These are phyloP conservation scores for Cephonodes hylas DNA, from an alignment of 2,888 invertebrate genomes.

Conservation along the genomic window DNA sequence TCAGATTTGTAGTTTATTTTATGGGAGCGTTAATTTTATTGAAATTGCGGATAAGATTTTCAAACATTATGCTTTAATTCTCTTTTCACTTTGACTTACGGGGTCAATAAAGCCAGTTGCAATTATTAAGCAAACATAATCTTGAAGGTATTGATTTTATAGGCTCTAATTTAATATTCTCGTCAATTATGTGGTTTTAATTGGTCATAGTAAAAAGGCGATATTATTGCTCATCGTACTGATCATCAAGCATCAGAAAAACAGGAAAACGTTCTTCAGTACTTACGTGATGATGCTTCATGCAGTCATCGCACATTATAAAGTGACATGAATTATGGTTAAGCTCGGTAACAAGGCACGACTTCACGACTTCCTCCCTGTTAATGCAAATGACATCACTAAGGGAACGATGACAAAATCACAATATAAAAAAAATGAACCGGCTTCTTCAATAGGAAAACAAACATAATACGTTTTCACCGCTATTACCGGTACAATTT, in stretches of 20 bases:
- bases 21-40: no score
- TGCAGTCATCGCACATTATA: constrained; percentile 11
- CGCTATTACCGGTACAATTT: no score
- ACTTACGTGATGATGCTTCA: neutral
- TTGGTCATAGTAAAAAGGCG: neutral
- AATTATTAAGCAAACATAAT: neutral
- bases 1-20: no score
- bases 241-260: neutral
- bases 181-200: neutral
- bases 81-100: no score
- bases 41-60: no score
- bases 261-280: neutral
- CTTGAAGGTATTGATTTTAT: neutral
- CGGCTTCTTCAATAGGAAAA: neutral
- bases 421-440: constrained; percentile 36
- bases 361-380: constrained; percentile 40
- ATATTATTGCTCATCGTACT: neutral
- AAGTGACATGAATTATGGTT: constrained; percentile 25
- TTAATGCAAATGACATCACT: constrained; percentile 56
- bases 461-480: neutral
- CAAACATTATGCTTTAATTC: no score
- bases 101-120: neutral
- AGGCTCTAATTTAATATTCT: neutral
- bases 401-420: constrained; percentile 44
- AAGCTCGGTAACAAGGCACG: constrained; percentile 31